Evolutionary conservation across 1,140 invertebrate genomes (phyloP).

Genomic region (Ostrea edulis): DNA sequence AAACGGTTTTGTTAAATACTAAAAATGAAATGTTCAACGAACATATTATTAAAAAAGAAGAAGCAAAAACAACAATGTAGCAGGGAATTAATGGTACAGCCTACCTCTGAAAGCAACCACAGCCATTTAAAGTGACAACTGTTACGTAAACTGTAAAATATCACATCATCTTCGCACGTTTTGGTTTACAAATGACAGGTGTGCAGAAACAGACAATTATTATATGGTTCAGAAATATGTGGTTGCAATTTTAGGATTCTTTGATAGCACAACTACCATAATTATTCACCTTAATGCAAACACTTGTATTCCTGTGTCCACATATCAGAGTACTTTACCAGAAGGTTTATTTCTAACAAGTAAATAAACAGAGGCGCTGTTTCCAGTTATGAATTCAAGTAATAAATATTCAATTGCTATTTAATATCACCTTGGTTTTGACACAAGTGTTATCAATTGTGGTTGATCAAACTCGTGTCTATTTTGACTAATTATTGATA

Average conservation of each 20-base stretch:
- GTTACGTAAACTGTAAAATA: constrained; percentile 3
- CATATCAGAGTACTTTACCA: neutral
- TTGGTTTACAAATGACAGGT: neutral
- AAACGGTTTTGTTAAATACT: neutral
- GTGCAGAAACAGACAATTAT: neutral
- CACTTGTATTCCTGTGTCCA: neutral
- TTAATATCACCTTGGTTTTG: neutral
- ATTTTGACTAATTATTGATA: neutral
- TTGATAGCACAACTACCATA: neutral
- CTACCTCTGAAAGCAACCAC: neutral
- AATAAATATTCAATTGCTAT: constrained; percentile 7
- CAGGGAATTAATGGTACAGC: neutral
- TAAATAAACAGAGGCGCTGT: neutral
- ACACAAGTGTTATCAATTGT: neutral
- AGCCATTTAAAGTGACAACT: neutral
- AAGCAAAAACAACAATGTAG: neutral
- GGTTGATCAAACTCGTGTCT: neutral
- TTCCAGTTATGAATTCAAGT: neutral
- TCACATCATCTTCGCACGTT: neutral
- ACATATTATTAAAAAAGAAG: neutral
- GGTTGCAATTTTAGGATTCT: neutral
- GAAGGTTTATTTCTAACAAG: neutral
- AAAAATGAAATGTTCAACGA: neutral
- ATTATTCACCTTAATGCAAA: neutral
- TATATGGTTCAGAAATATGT: neutral